Conservation (phyloP, 2,797 vertebrate genomes). For the Paedocypris micromegethes region DNA sequence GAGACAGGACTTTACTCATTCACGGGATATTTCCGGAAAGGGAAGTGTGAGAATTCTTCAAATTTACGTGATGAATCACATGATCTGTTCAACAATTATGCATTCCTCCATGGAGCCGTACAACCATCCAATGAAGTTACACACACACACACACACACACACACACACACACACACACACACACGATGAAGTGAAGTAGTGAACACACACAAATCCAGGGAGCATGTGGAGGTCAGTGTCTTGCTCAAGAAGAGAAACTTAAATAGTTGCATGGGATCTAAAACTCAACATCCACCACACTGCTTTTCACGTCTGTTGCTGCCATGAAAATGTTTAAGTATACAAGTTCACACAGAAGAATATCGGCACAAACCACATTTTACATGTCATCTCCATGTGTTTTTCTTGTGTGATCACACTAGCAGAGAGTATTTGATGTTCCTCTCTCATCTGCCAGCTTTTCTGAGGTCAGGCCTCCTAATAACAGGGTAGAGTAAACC, state of each 20-base stretch:
- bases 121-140: not conserved
- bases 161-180: no score
- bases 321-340: no score
- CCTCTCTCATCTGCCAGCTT: constrained; percentile 33
- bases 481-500: constrained; percentile 70
- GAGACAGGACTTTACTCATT: constrained; percentile 29
- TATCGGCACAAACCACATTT: constrained; percentile 2
- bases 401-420: constrained; percentile 38
- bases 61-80: constrained; percentile 28
- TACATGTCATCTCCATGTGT: constrained; percentile 26
- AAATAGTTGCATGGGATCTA: no score
- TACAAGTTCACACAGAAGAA: not conserved
- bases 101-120: not conserved
- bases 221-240: no score
- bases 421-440: constrained; percentile 34
- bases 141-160: no score
- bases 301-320: no score
- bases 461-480: constrained; percentile 59
- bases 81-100: not conserved
- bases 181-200: no score
- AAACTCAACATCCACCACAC: no score
- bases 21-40: constrained; percentile 34
- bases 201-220: no score
- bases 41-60: constrained; percentile 31
- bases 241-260: no score